Evolutionary conservation across 2,113 vertebrate genomes (phyloP).

Genomic region (Oncorhynchus mykiss): DNA sequence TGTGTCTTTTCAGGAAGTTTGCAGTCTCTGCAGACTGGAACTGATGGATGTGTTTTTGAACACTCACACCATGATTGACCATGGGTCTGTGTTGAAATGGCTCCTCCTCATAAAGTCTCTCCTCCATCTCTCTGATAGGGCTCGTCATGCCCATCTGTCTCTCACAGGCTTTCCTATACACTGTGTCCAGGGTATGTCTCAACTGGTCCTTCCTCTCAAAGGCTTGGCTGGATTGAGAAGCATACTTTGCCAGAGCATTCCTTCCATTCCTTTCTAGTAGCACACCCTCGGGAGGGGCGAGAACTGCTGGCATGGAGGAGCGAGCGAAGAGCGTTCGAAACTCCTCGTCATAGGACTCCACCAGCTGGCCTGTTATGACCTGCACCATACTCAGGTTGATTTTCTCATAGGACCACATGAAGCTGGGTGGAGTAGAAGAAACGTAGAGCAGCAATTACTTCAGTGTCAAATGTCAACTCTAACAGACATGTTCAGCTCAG

Average conservation of each 20-base stretch:
- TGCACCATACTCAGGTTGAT: conserved; percentile 91
- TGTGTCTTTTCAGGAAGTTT: conserved; percentile 88
- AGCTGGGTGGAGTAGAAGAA: conserved; percentile 70
- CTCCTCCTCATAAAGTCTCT: conserved; percentile 68
- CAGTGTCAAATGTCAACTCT: background rate
- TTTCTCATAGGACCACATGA: conserved; percentile 93
- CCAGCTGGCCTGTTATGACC: conserved; percentile 87
- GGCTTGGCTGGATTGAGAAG: conserved; percentile 73
- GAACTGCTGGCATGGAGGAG: conserved; percentile 73
- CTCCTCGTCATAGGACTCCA: conserved; percentile 88
- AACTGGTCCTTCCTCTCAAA: conserved; percentile 77
- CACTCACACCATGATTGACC: conserved; percentile 68
- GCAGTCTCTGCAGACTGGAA: conserved; percentile 73
- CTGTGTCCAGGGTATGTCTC: conserved; percentile 78
- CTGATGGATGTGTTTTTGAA: conserved; percentile 70
- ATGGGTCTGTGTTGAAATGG: conserved; percentile 62
- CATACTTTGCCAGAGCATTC: conserved; percentile 71
- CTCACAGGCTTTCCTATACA: conserved; percentile 79
- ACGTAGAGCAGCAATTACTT: background rate
- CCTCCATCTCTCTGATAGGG: conserved; percentile 56
- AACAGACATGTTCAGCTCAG: too few species aligned
- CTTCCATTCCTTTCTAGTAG: conserved; percentile 66
- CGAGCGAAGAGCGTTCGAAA: conserved; percentile 87
- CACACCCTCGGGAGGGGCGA: conserved; percentile 66
- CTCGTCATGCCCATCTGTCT: conserved; percentile 55